phyloP scores from a whole-genome alignment of 2,113 vertebrate genomes.

The Lophura nycthemera region DNA sequence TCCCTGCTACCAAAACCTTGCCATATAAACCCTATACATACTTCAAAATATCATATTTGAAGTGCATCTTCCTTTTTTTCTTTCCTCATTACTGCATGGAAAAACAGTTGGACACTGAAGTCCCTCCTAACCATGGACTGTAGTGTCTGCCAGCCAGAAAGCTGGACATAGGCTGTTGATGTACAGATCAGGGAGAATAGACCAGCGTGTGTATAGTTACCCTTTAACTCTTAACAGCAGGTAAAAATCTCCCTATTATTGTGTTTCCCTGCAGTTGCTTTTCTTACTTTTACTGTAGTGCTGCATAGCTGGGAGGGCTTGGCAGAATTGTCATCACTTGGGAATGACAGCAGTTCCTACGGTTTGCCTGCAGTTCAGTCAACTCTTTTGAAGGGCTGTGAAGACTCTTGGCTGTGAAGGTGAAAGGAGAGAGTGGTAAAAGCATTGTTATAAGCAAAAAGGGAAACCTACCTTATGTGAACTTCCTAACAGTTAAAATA shows the following conservation, averaged over 20 bases:
- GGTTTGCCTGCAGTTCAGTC: not conserved
- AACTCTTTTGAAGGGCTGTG: not conserved
- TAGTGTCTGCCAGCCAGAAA: not conserved
- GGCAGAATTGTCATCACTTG: not conserved
- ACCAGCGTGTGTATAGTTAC: not conserved
- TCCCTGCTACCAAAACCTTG: not conserved
- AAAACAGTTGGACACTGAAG: not conserved
- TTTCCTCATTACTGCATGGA: not conserved
- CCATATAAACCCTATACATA: not conserved
- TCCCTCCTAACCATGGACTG: not conserved
- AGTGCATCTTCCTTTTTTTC: not conserved
- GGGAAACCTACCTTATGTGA: not conserved
- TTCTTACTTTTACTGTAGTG: not conserved
- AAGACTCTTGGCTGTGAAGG: not conserved
- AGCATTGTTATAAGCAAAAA: not conserved
- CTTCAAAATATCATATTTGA: not conserved
- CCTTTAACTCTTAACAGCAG: not conserved
- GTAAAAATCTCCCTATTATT: not conserved
- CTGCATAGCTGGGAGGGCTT: not conserved
- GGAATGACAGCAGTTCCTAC: not conserved
- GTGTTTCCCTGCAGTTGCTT: not conserved
- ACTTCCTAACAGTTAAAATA: not conserved
- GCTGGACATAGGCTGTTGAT: not conserved
- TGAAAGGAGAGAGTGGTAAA: not conserved
- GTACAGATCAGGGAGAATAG: not conserved